Evolutionary conservation across 2,888 invertebrate genomes (phyloP).

Genomic region (Pomacea canaliculata): DNA sequence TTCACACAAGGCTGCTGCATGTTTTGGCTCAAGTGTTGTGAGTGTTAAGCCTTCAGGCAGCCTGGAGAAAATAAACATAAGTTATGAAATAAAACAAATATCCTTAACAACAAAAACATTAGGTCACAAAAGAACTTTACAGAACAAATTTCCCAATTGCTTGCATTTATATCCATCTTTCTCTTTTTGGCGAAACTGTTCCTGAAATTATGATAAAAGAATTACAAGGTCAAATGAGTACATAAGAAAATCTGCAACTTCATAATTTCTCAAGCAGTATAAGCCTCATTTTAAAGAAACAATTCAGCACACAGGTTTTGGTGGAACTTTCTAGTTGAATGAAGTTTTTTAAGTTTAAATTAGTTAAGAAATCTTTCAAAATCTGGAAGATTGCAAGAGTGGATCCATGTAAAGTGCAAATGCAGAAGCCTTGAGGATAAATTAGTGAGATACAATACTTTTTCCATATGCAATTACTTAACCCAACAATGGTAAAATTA

Average conservation of each 20-base stretch:
- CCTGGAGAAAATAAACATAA: conserved; percentile 35
- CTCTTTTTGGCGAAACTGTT: background rate
- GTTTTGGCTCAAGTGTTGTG: conserved; percentile 44
- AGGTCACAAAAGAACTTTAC: background rate
- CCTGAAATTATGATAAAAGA: background rate
- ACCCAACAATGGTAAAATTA: no score
- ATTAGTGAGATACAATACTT: no score
- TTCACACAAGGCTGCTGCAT: conserved; percentile 42
- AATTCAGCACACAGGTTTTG: no score
- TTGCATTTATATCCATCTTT: no score
- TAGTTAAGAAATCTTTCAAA: no score
- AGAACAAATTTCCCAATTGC: background rate
- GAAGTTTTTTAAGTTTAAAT: no score
- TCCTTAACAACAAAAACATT: background rate
- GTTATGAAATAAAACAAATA: background rate
- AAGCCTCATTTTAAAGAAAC: no score
- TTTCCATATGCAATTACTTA: no score
- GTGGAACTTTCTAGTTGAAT: no score
- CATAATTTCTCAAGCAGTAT: background rate
- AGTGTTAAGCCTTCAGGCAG: conserved; percentile 52
- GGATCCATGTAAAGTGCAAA: no score
- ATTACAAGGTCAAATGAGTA: background rate
- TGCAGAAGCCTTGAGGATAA: no score
- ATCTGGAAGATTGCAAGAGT: no score
- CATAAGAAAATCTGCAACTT: background rate